phyloP scores from a whole-genome alignment of 1,140 invertebrate species.

The Lepidotrigona ventralis region DNA sequence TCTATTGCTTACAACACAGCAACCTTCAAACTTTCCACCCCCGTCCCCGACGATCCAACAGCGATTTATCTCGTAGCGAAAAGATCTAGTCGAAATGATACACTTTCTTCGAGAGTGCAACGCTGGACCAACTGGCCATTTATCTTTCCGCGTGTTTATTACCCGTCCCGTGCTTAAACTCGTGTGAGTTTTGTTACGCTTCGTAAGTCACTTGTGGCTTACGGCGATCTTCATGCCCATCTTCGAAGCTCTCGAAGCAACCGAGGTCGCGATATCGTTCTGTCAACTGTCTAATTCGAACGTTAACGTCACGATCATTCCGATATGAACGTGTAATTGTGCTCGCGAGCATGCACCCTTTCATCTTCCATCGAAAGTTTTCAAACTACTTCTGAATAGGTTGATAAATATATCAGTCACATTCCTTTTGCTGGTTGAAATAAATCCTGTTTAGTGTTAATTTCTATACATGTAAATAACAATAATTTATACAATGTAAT shows the following conservation, averaged over 20 bases:
- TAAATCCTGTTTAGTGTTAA: too few species aligned
- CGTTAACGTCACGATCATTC: constrained; percentile 33
- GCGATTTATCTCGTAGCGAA: constrained; percentile 30
- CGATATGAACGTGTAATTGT: background rate
- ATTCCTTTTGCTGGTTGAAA: background rate
- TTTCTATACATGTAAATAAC: too few species aligned
- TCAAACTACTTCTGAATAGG: background rate
- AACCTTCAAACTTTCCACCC: background rate
- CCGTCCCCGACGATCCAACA: background rate
- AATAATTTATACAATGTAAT: too few species aligned
- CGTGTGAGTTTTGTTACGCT: constrained; percentile 79
- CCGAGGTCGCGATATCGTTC: constrained; percentile 37
- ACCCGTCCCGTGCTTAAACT: constrained; percentile 77
- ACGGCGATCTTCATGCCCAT: constrained; percentile 50
- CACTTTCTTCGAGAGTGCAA: constrained; percentile 55
- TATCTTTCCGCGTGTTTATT: constrained; percentile 79
- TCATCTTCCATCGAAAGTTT: background rate
- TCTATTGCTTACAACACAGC: background rate
- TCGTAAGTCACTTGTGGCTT: constrained; percentile 78
- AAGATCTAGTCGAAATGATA: constrained; percentile 37
- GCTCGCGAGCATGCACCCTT: too few species aligned
- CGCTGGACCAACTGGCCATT: constrained; percentile 67
- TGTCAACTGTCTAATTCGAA: constrained; percentile 43
- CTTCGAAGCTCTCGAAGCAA: background rate
- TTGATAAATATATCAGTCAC: background rate